Evolutionary conservation across 2,113 vertebrate species (phyloP).

Genomic region (Grammomys dolichurus): DNA sequence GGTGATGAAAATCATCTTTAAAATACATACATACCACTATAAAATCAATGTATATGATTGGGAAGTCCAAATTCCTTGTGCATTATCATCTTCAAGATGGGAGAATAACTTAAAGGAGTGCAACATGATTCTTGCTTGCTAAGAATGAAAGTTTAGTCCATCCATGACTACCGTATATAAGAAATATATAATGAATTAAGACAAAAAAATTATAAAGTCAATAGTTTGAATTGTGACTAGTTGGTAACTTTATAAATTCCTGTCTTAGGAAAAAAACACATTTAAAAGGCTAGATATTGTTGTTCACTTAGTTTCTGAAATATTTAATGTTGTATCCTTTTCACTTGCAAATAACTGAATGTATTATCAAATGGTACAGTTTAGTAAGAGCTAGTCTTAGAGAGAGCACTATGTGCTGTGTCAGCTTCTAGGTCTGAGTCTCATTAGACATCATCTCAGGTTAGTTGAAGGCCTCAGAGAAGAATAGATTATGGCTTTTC

Average conservation of each 20-base stretch:
- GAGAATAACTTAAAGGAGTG: not conserved
- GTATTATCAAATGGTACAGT: not conserved
- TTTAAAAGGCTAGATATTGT: not conserved
- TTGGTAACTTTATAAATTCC: not conserved
- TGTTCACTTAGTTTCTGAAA: not conserved
- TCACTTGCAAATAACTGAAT: not conserved
- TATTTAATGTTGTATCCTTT: not conserved
- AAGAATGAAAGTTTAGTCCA: not conserved
- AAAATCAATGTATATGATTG: not conserved
- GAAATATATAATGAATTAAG: not conserved
- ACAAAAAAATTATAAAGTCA: not conserved
- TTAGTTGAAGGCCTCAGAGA: not conserved
- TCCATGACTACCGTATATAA: not conserved
- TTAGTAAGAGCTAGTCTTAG: not conserved
- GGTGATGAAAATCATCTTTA: not conserved
- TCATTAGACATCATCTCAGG: not conserved
- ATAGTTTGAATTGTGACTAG: not conserved
- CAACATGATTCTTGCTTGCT: not conserved
- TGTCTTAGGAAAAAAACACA: not conserved
- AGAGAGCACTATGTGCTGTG: not conserved
- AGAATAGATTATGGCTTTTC: not conserved
- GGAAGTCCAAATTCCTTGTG: not conserved
- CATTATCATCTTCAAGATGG: conserved; percentile 12
- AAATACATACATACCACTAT: not conserved
- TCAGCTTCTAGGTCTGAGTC: not conserved